Evolutionary conservation across 2,113 vertebrate genomes (phyloP), one percentile per base, ranked within the genome.

Genomic region (Eurystomus gularis): DNA sequence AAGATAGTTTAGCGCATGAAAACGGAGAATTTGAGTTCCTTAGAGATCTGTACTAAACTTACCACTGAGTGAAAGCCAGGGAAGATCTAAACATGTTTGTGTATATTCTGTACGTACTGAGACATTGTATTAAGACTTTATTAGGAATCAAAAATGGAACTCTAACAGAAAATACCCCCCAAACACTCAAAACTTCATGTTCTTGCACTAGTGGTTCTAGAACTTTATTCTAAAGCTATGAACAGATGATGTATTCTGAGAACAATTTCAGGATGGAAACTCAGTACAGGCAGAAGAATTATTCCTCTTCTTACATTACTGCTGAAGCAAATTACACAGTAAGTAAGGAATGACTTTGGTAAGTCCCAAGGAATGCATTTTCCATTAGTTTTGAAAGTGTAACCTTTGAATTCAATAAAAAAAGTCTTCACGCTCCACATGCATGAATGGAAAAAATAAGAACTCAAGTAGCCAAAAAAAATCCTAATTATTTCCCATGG

Each of bases 371-470:
- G 96, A 97, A 96, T 96, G 90, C 48, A 92, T 91, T 96, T 96
- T 95, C 96, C 94, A 88, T 90, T 94, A 35, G 54, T 94, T 95
- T 86, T 96, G 55, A 94, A 95, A 96, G 82, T 55, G 85, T 94
- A 97, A 96, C 96, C 88, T 97, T 96, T 97, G 93, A 93, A 93
- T 96, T 96, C 75, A 95, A 39, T 95, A 79, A 83, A 94, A 86
- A 91, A 90, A 37, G 64, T 90, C 85, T 92, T 95, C 92, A 92
- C 66, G 58, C 80, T 84, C 90, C 85, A 86, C 79, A 94, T 83
- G 88, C 71, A 58, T 80, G 68, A 95, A 96, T 94, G 94, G 94
- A 97, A 97, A 96, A 96, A 96, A 94, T 80, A 95, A 88, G 90
- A 96, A 80, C 51, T 75, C 33, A 71, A 92, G 68, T 83, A 90